Conservation (phyloP, 2,888 invertebrate genomes). For the Nomada hirtipes region DNA sequence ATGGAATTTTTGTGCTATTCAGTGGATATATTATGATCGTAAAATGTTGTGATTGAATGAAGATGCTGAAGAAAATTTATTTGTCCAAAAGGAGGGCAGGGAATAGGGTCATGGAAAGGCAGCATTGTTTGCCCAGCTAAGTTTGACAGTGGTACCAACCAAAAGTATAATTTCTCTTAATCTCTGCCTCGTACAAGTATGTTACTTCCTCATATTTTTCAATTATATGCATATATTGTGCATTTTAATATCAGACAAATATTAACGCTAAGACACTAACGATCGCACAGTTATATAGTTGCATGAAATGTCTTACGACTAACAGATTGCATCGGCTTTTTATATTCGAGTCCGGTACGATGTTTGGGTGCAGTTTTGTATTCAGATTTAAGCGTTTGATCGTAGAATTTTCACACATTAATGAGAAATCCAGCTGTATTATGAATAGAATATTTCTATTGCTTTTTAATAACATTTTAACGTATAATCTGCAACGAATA, state of each 20-base stretch:
- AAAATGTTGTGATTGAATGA: not conserved
- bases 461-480: too few relatives aligned
- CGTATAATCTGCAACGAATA: not conserved
- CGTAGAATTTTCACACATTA: not conserved
- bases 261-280: not conserved
- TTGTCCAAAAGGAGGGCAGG: constrained; percentile 46
- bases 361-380: not conserved
- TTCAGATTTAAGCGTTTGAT: not conserved
- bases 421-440: not conserved
- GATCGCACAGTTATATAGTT: not conserved
- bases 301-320: not conserved
- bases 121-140: constrained; percentile 62
- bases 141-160: constrained; percentile 70
- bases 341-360: not conserved
- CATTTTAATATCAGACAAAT: not conserved
- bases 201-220: constrained; percentile 25
- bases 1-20: constrained; percentile 20
- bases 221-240: not conserved
- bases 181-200: constrained; percentile 54
- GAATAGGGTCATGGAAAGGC: constrained; percentile 67
- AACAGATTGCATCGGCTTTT: not conserved
- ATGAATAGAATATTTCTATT: too few relatives aligned
- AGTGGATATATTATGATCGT: not conserved
- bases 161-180: constrained; percentile 39
- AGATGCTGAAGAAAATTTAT: constrained; percentile 9